Conservation (phyloP, 2,888 invertebrate genomes). For the Drosophila greeni region DNA sequence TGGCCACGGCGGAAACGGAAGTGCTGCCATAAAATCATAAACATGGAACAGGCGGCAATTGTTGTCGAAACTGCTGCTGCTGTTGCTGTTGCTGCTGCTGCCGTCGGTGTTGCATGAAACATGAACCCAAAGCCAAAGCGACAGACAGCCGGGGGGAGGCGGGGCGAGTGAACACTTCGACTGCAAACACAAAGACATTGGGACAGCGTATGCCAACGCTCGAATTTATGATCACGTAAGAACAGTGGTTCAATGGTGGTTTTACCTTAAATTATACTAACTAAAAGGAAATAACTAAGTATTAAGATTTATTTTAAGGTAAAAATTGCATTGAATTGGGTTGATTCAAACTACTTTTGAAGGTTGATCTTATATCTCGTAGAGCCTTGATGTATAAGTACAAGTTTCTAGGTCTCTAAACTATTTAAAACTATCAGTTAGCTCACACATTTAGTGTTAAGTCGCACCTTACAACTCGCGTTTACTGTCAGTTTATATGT, state of each 20-base stretch:
- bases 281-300: not conserved
- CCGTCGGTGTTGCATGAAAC: slow-evolving; percentile 61
- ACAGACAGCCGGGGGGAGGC: slow-evolving; percentile 33
- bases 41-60: slow-evolving; percentile 54
- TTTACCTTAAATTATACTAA: not conserved
- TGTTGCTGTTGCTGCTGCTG: slow-evolving; percentile 15
- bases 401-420: not conserved
- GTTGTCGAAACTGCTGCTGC: slow-evolving; percentile 33
- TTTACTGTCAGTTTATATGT: not conserved
- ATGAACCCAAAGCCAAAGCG: slow-evolving; percentile 59
- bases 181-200: slow-evolving; percentile 58
- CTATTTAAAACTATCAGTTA: no score
- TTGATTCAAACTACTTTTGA: not conserved
- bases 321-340: not conserved
- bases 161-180: slow-evolving; percentile 24
- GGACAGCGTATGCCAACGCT: slow-evolving; percentile 17
- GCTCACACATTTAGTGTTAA: no score
- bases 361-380: not conserved
- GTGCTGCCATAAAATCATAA: slow-evolving; percentile 75
- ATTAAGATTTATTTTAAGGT: not conserved
- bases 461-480: not conserved
- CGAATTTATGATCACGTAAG: slow-evolving; percentile 9
- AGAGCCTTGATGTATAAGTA: not conserved
- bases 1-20: slow-evolving; percentile 69
- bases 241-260: not conserved